phyloP scores from a whole-genome alignment of 2,888 invertebrate species.

The Cephonodes hylas region DNA sequence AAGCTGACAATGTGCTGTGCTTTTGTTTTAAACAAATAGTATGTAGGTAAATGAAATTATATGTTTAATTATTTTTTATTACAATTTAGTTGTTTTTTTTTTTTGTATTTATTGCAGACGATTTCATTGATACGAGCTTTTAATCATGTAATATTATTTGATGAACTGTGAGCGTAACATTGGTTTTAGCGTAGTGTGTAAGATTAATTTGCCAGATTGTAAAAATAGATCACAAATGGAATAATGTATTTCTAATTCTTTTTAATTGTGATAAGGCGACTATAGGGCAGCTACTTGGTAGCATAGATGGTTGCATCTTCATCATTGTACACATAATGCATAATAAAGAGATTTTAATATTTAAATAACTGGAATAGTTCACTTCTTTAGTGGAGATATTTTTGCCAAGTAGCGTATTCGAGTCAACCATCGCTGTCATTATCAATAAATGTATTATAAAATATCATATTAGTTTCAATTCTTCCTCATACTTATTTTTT shows the following conservation, averaged over 20 bases:
- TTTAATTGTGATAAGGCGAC: slow-evolving; percentile 60
- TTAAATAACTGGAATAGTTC: slow-evolving; percentile 73
- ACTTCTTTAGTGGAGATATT: slow-evolving; percentile 76
- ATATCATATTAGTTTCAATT: slow-evolving; percentile 51
- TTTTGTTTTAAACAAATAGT: slow-evolving; percentile 79
- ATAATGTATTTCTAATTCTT: slow-evolving; percentile 63
- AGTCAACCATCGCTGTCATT: slow-evolving; percentile 81
- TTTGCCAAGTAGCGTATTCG: slow-evolving; percentile 80
- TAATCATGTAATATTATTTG: slow-evolving; percentile 58
- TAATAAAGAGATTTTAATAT: slow-evolving; percentile 73
- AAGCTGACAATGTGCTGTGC: slow-evolving; percentile 81
- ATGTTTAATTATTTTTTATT: slow-evolving; percentile 67
- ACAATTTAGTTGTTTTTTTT: slow-evolving; percentile 59
- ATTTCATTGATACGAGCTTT: slow-evolving; percentile 69
- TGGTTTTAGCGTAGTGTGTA: slow-evolving; percentile 57
- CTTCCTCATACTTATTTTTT: slow-evolving; percentile 36
- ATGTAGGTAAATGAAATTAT: slow-evolving; percentile 74
- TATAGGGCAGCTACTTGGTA: slow-evolving; percentile 72
- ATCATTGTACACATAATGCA: slow-evolving; percentile 68
- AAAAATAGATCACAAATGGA: slow-evolving; percentile 67
- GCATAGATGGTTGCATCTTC: slow-evolving; percentile 65
- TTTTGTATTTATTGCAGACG: slow-evolving; percentile 76
- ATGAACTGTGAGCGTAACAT: slow-evolving; percentile 52
- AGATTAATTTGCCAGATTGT: slow-evolving; percentile 66
- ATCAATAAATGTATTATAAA: slow-evolving; percentile 80